Conservation (phyloP, 2,888 invertebrate genomes). For the Cephonodes hylas region DNA sequence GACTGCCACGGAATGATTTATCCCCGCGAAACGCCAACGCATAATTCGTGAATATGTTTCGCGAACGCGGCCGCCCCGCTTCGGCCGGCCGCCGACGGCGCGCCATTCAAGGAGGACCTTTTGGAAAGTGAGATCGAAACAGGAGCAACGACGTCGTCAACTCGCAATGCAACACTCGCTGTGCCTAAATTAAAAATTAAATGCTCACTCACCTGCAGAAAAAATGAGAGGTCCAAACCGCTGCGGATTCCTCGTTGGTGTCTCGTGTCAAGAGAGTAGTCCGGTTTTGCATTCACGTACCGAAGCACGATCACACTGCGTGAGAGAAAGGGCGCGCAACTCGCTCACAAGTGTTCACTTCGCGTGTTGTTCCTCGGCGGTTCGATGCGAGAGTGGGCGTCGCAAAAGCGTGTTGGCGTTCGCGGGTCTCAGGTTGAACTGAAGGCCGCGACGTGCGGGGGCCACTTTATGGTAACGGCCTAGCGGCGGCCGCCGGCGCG, state of each 20-base stretch:
- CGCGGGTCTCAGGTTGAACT: conserved; percentile 69
- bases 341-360: conserved; percentile 65
- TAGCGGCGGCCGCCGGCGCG: conserved; percentile 53
- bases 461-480: conserved; percentile 63
- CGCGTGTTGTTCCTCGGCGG: conserved; percentile 65
- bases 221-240: conserved; percentile 52
- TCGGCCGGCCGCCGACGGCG: not conserved
- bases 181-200: conserved; percentile 40
- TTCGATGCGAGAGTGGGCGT: conserved; percentile 65
- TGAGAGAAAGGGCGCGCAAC: conserved; percentile 78
- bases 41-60: conserved; percentile 44
- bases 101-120: conserved; percentile 45
- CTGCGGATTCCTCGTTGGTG: conserved; percentile 55
- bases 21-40: conserved; percentile 50
- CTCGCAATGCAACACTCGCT: conserved; percentile 62
- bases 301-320: conserved; percentile 76
- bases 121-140: conserved; percentile 57
- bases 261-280: conserved; percentile 69
- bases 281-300: conserved; percentile 79
- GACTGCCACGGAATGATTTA: conserved; percentile 9
- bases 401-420: conserved; percentile 67
- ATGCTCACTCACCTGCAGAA: conserved; percentile 60
- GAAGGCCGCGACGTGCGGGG: conserved; percentile 78
- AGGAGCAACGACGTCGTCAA: conserved; percentile 41
- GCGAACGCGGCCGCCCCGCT: conserved; percentile 21